A percentile compares a stretch with the other conserved stretches of the same genome.
Conservation (phyloP, 2,113 vertebrate genomes). For the Ginglymostoma cirratum region DNA sequence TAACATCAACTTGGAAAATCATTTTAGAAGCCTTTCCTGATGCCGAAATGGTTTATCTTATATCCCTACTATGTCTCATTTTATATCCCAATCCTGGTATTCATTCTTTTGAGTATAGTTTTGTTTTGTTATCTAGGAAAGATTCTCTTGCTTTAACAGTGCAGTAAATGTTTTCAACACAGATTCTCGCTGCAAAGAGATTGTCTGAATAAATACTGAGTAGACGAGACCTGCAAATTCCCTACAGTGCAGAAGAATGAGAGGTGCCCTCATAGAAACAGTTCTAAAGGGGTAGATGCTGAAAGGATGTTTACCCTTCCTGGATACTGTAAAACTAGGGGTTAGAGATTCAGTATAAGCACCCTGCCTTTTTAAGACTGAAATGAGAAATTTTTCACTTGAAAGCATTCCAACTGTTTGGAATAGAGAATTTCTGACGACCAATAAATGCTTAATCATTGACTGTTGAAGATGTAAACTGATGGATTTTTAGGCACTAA, state of each 20-base stretch:
- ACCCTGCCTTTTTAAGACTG: not conserved
- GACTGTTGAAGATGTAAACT: too few species aligned
- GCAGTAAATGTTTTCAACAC: not conserved
- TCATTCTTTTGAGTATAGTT: not conserved
- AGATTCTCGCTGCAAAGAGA: too few species aligned
- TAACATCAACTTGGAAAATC: not conserved
- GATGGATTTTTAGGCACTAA: too few species aligned
- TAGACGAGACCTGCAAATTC: not conserved
- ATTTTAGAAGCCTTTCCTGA: not conserved
- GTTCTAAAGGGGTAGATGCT: not conserved
- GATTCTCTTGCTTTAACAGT: not conserved
- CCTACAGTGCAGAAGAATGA: not conserved
- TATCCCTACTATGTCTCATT: not conserved
- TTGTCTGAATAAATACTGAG: not conserved
- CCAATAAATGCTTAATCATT: too few species aligned
- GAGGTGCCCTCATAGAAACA: not conserved
- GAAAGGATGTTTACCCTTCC: not conserved
- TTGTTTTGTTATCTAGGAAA: not conserved
- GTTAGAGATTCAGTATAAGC: not conserved
- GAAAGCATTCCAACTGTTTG: too few species aligned
- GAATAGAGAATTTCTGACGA: too few species aligned
- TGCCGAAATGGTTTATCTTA: not conserved
- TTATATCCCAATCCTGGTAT: not conserved
- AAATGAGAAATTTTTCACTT: not conserved
- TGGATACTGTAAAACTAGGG: not conserved